These are phyloP conservation scores for Hippotragus niger DNA, from an alignment of 2,113 vertebrate genomes.

Conservation along the genomic window DNA sequence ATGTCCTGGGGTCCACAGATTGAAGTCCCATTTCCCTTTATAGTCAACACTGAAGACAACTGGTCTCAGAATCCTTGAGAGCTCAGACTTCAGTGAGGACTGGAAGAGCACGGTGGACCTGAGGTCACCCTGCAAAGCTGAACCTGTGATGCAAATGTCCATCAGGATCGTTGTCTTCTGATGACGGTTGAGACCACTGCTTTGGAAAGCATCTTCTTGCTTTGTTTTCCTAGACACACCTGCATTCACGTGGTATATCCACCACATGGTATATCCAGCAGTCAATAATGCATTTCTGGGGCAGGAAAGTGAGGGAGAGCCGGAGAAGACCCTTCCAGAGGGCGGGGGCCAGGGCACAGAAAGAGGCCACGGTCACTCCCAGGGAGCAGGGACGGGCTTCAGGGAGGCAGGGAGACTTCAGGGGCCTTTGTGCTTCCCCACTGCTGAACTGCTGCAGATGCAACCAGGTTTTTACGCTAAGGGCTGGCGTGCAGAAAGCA, in stretches of 20 bases:
- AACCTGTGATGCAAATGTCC: fast-evolving
- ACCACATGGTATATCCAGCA: not conserved
- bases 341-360: fast-evolving
- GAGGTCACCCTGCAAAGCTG: fast-evolving
- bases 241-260: fast-evolving
- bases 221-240: not conserved
- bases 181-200: not conserved
- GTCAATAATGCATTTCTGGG: not conserved
- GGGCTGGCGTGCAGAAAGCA: not conserved
- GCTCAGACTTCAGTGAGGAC: not conserved
- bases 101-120: fast-evolving
- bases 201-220: fast-evolving
- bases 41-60: not conserved
- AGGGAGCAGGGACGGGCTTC: not conserved
- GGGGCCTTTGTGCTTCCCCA: not conserved
- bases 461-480: fast-evolving
- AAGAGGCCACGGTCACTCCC: not conserved
- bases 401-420: not conserved
- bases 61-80: not conserved
- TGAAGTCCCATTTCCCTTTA: not conserved
- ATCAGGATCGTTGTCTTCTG: fast-evolving
- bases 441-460: fast-evolving
- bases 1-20: not conserved
- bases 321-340: fast-evolving
- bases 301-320: not conserved